Evolutionary conservation across 1,140 invertebrate genomes (phyloP), one percentile per base, ranked within the genome.

Genomic region (Aphelinus atriplicis): DNA sequence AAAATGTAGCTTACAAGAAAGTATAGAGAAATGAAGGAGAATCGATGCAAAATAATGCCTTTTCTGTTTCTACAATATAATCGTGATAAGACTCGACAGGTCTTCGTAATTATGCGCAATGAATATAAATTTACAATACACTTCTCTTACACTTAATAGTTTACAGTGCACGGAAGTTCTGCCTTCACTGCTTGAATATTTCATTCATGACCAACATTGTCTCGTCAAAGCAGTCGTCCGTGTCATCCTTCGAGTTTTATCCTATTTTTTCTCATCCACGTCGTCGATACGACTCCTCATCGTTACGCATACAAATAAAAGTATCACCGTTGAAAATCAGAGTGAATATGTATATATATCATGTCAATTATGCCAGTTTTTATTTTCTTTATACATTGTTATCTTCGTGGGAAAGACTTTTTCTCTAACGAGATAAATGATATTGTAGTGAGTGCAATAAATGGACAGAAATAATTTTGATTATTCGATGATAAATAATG

Each of bases 41-140:
- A 81, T 81, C 79, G 3, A 68, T 63, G 42, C 62, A 67, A 80
- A 80, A 78, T 86, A 86, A 87, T 86, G 85, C 83, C 83, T 84
- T 86, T 72, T 66, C 69, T 81, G 73, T 85, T 86, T 86, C 85
- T 86, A 85, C 85, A 86, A 64, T 85, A 83, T 81, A 79, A 84
- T 76, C 67, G 69, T 58, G 51, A 76, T 82, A 84, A 83, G 82
- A 84, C 82, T 84, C 82, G 82, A 84, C 81, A 69, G 74, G 71
- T 81, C 73, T 82, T 82, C 78, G 75, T 79, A 80, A 81, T 82
- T 79, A 73, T 80, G 78, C 75, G 79, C 75, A 80, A 84, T 81
- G 81, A 81, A 82, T 81, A 84, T 81, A 78, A 77, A 81, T 80
- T 58, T 69, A 77, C 57, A 72, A 73, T 78, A 80, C 65, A 80